Base-by-base conservation (phyloP, 2,797 vertebrate species). In the Sebastes cheni region DNA sequence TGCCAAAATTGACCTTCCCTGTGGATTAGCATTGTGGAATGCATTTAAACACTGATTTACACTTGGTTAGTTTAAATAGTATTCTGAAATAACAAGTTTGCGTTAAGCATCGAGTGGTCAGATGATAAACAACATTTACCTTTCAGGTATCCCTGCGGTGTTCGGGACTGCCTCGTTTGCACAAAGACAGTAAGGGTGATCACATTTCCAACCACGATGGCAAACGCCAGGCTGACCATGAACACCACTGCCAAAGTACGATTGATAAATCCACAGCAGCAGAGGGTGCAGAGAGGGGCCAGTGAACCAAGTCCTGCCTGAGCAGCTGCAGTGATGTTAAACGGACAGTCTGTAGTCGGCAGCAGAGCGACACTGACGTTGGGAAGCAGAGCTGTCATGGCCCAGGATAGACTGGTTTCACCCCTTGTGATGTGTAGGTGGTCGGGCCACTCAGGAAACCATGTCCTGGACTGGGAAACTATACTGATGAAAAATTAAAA, bases 81-180 rank as follows among this genome's bases (percentile, higher is more conserved):
- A 16, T 29, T 54, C 10, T 25, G 1, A 60, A 67, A 36, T 11
- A 23, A 30, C 23, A n/a, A 39, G 8, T 22, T 64, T 73, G 30
- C 10, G 3, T 34, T 62, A 20, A 22, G 12, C 22, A 34, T 20
- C 23, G 4, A 32, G 46, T 20, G 8, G n/a, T 30, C 30, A 64
- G 11, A 25, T 3, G 0, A 1, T 69, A 5, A 18, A 70, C 4
- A 68, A 23, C 3, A 67, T 60, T 86, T 90, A 96, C 96, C 95
- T 96, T 97, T 97, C 55, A 97, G 92, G 79, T 96, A 97, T 59
- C 96, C 95, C 73, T 97, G 96, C 5, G 96, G 92, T 2, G 96
- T 97, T 50, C 93, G 91, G 8, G 95, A 96, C 69, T 96, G 96
- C 77, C 93, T 94, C 0, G 94, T 95, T 82, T 95, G 93, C 84